Base-by-base conservation (phyloP, 2,797 vertebrate genomes). In the Adelosebastes latens region DNA sequence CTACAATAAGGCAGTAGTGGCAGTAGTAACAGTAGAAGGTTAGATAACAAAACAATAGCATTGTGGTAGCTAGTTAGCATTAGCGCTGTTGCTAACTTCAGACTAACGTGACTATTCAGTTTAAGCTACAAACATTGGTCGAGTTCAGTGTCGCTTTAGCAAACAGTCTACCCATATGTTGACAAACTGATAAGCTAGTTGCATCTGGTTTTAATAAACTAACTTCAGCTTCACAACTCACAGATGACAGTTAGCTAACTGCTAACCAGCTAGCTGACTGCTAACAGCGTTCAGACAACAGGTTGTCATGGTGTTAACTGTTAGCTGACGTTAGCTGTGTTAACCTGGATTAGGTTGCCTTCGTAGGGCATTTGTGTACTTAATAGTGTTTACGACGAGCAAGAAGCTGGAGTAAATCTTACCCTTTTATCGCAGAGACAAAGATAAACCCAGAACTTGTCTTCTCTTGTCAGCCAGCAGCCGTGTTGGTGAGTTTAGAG, bases 261-360 rank as follows among this genome's bases (percentile, higher is more conserved):
- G 56, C 22, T 29, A 29, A 55, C 53, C 67, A 80, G n/a, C 6
- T 31, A 31, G 58, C 59, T 2, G 6, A 36, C 60, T 32, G 59
- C 22, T 31, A 31, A 42, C 53, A 39, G 5, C 39, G 7, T 52
- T 49, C 24, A 69, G 22, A 93, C 93, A 94, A 94, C 93, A 94
- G 91, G 91, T 94, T 89, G 90, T 71, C 75, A 61, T 56, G 56
- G 61, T 71, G 24, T 80, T 70, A 25, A 59, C 53, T 75, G 77
- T 66, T 80, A n/a, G 88, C 83, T 84, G 20, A 2, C 55, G 13
- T 69, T 46, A 69, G 82, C 73, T 52, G 36, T 16, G 8, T 25
- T 55, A 14, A 31, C 36, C 10, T 9, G 5, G 2, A 29, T 53
- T 10, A n/a, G 22, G 24, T 42, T 39, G 22, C n/a, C 24, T 64